Conservation (phyloP, 2,797 vertebrate species). For the Microctenopoma lineatum region DNA sequence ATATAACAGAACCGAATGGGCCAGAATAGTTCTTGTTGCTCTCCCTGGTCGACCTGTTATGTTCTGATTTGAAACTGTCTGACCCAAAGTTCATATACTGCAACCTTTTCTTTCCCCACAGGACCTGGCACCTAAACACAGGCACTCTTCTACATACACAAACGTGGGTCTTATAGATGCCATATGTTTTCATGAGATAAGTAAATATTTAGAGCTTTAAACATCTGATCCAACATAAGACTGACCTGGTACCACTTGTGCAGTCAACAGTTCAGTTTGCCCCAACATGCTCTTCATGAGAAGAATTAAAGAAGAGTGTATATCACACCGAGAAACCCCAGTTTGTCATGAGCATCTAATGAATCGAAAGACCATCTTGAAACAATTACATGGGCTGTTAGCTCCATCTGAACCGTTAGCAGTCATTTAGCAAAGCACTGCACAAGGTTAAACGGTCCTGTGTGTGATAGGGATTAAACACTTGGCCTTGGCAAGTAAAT, state of each 20-base stretch:
- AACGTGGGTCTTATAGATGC: not conserved
- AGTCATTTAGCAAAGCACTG: conserved; percentile 40
- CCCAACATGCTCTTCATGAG: conserved; percentile 19
- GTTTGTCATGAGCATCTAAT: conserved; percentile 42
- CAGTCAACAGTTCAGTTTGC: conserved; percentile 1
- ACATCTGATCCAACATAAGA: not conserved
- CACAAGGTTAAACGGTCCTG: conserved; percentile 55
- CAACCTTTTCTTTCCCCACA: conserved; percentile 10
- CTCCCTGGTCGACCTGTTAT: conserved; percentile 24
- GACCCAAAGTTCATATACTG: conserved; percentile 21
- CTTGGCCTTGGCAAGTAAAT: conserved; percentile 33
- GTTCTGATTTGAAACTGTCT: conserved; percentile 29
- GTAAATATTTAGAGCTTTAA: conserved; percentile 20
- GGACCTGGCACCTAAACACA: not conserved
- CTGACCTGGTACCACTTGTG: not conserved
- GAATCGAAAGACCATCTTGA: conserved; percentile 68
- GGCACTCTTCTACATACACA: not conserved
- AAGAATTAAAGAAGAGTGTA: conserved; percentile 19
- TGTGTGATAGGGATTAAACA: conserved; percentile 35
- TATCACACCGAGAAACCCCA: conserved; percentile 17
- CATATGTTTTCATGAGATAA: conserved; percentile 27
- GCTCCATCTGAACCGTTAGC: conserved; percentile 58
- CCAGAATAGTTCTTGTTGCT: not conserved
- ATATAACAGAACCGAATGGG: conserved; percentile 16
- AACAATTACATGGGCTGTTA: conserved; percentile 77